These are phyloP conservation scores for Pantherophis guttatus DNA, from an alignment of 2,113 vertebrate species.

Conservation along the genomic window DNA sequence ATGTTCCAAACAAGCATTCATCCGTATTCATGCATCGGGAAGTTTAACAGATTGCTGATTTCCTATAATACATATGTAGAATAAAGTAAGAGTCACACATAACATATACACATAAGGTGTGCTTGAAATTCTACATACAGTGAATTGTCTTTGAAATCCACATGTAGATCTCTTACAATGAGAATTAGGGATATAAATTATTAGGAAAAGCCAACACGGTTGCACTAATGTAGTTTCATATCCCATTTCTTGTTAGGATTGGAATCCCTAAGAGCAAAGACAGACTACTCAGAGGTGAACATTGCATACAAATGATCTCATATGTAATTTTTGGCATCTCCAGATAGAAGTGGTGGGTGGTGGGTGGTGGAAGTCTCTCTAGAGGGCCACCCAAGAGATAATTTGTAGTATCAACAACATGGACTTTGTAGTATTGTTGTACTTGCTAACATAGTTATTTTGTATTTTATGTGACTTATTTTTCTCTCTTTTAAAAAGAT, in stretches of 20 bases:
- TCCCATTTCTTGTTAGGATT: not conserved
- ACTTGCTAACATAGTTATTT: too few relatives aligned
- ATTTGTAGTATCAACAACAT: too few relatives aligned
- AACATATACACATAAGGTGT: too few relatives aligned
- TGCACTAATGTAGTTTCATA: not conserved
- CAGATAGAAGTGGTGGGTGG: not conserved
- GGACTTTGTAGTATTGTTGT: too few relatives aligned
- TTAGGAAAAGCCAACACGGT: not conserved
- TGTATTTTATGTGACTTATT: too few relatives aligned
- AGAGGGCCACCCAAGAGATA: not conserved
- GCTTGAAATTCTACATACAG: not conserved
- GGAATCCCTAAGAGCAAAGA: not conserved
- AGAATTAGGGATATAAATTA: not conserved
- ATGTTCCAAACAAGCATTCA: not conserved
- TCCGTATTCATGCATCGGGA: not conserved
- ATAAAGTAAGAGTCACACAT: not conserved
- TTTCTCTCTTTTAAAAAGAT: too few relatives aligned
- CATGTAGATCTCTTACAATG: not conserved
- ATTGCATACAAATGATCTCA: not conserved
- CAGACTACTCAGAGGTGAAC: not conserved
- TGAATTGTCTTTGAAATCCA: not conserved
- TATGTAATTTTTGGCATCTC: not conserved
- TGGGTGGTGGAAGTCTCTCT: not conserved
- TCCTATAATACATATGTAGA: not conserved
- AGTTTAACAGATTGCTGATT: not conserved